Conservation (phyloP, 1,140 invertebrate species). For the Drosophila pallidifrons region DNA sequence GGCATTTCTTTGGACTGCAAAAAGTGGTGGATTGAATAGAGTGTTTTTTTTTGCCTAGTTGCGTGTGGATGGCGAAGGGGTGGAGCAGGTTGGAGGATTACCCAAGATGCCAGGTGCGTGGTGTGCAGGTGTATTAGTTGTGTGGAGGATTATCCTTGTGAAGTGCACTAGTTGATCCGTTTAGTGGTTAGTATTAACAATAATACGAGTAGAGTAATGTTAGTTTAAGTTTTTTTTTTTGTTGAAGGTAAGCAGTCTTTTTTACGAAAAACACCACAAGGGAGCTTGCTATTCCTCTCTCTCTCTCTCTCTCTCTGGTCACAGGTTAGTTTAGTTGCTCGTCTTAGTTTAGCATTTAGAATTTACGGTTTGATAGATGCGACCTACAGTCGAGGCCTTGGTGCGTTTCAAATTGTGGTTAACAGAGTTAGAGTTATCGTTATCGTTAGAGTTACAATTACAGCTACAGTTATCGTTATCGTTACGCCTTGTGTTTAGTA, state of each 20-base stretch:
- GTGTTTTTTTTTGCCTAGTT: not conserved
- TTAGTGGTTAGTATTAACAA: not conserved
- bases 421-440: slow-evolving; percentile 5
- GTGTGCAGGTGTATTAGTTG: slow-evolving; percentile 1
- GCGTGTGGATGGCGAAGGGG: not conserved
- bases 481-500: slow-evolving; percentile 50
- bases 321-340: slow-evolving; percentile 23
- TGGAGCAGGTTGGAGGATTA: not conserved
- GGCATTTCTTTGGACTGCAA: slow-evolving; percentile 57
- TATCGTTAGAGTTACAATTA: slow-evolving; percentile 3
- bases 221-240: slow-evolving; percentile 29
- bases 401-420: slow-evolving; percentile 14
- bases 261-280: not conserved
- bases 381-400: slow-evolving; percentile 16
- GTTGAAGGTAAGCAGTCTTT: slow-evolving; percentile 47
- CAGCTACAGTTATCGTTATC: not conserved
- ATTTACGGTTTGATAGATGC: slow-evolving; percentile 12
- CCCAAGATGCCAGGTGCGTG: slow-evolving; percentile 14
- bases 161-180: not conserved
- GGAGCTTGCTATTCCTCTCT: slow-evolving; percentile 7
- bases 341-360: slow-evolving; percentile 28
- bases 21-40: slow-evolving; percentile 10
- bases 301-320: too few relatives aligned
- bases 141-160: slow-evolving; percentile 6
- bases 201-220: slow-evolving; percentile 9